phyloP scores from a whole-genome alignment of 2,797 vertebrate genomes.

The Poecilia velifera region DNA sequence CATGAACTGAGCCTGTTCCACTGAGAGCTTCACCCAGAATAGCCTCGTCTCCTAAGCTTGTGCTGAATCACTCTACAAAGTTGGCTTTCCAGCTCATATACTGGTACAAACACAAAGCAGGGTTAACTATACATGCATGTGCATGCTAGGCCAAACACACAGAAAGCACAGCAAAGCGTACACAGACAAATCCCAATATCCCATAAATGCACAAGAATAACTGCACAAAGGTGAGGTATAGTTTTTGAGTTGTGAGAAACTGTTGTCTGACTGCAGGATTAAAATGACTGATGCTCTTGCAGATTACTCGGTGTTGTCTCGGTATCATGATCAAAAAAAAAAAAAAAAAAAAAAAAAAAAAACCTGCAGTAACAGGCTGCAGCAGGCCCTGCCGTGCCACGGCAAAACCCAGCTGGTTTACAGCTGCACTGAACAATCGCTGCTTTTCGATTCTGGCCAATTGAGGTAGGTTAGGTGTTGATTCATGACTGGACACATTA shows the following conservation, averaged over 20 bases:
- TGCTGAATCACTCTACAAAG: not conserved
- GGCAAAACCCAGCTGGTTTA: not conserved
- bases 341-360: too few relatives aligned
- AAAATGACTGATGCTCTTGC: slow-evolving; percentile 60
- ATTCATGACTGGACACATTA: not conserved
- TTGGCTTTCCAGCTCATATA: slow-evolving; percentile 1
- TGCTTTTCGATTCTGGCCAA: not conserved
- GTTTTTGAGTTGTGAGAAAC: slow-evolving; percentile 31
- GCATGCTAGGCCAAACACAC: slow-evolving; percentile 10
- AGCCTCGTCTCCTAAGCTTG: not conserved
- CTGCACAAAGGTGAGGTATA: slow-evolving; percentile 16
- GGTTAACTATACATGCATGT: not conserved
- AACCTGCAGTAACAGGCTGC: slow-evolving; percentile 16
- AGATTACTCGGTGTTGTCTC: slow-evolving; percentile 60
- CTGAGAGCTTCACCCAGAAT: slow-evolving; percentile 6
- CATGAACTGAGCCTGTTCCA: slow-evolving; percentile 18
- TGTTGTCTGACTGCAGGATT: slow-evolving; percentile 52
- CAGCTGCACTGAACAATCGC: not conserved
- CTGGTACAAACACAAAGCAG: not conserved
- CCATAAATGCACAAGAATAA: slow-evolving; percentile 5
- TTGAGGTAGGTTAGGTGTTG: not conserved
- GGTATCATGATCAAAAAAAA: slow-evolving; percentile 47
- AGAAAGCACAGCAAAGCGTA: not conserved
- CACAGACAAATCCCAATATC: slow-evolving; percentile 14
- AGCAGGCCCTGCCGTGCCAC: slow-evolving; percentile 18